Base-by-base conservation (phyloP, 2,113 vertebrate species). In the Clupea harengus region DNA sequence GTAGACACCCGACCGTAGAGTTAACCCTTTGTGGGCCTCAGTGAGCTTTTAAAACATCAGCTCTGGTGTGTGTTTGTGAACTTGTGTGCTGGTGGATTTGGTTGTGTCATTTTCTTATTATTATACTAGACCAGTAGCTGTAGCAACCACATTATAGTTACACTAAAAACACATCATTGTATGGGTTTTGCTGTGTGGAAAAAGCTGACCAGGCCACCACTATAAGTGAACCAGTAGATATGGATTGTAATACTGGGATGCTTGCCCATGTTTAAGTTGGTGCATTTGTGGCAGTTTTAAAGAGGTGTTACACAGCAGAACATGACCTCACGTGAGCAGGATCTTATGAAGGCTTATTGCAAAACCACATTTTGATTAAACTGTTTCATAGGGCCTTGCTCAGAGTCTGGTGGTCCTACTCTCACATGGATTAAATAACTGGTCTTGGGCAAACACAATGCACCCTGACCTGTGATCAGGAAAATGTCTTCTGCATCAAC, bases 301-400 rank as follows among this genome's bases (percentile, higher is more conserved):
- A 78, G 28, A 78, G 72, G 72, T 78, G 28, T 18, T 78, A 78
- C 72, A 1, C 72, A 78, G 72, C 13, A 17, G 32, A 78, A 78
- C 72, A 78, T 11, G 17, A 32, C 10, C 25, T 13, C 11, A 32
- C 13, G 28, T 78, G 72, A 78, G 67, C 18, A 28, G 28, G 72
- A 39, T 78, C 25, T 15, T 1, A 39, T 78, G 72, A 18, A 6
- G 9, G 72, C 28, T 78, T 78, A 78, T 78, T 78, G 25, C 28
- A 78, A 78, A 78, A 78, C 72, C 72, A 78, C 72, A 78, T 78
- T 78, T 78, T 78, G 25, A 78, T 78, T 32, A 78, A 78, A 78
- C 25, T 1, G 72, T 78, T 78, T 78, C 72, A 39, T 78, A 15
- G 32, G 72, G 28, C 72, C 28, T 78, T 32, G 72, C 32, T 78